Percentiles rank a stretch among this genome's conserved stretches.
Evolutionary conservation across 2,888 invertebrate genomes (phyloP).

Genomic region (Stenurella melanura): DNA sequence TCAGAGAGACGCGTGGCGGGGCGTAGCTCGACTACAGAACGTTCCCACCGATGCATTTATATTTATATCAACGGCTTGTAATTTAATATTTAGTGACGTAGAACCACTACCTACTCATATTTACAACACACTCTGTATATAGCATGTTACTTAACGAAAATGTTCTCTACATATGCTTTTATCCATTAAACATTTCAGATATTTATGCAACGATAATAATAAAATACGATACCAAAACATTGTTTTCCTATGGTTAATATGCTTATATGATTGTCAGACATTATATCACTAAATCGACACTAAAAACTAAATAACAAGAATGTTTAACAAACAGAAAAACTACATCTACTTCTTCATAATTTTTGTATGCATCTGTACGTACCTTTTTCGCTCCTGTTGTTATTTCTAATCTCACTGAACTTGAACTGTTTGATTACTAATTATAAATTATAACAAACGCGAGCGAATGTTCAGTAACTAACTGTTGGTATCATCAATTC

Average conservation of each 20-base stretch:
- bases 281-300: not conserved
- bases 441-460: not conserved
- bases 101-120: too few relatives aligned
- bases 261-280: not conserved
- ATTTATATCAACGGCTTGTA: too few relatives aligned
- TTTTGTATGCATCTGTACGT: not conserved
- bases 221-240: not conserved
- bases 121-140: not conserved
- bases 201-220: constrained; percentile 7
- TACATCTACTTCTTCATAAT: not conserved
- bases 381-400: not conserved
- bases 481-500: not conserved
- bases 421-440: constrained; percentile 10
- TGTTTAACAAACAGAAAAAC: not conserved
- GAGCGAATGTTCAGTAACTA: not conserved
- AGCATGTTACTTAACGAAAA: not conserved
- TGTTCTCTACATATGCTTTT: not conserved
- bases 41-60: too few relatives aligned
- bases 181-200: not conserved
- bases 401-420: constrained; percentile 27
- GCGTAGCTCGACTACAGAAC: too few relatives aligned
- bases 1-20: too few relatives aligned
- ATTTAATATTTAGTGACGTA: too few relatives aligned
- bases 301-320: not conserved
- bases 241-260: constrained; percentile 7